phyloP scores from a whole-genome alignment of 1,140 invertebrate genomes.

The Zaprionus inermis region DNA sequence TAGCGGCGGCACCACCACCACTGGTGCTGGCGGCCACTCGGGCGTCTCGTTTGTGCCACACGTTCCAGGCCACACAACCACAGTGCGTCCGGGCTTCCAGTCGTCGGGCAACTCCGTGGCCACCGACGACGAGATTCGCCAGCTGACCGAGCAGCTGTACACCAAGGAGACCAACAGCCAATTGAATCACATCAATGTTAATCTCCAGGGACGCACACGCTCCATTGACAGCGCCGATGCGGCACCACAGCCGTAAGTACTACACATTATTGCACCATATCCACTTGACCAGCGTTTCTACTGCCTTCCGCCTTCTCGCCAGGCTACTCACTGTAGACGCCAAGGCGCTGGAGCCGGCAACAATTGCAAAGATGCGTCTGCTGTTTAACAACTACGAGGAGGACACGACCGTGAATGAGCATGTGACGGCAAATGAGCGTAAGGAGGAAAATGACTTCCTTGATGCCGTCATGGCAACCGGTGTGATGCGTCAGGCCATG shows the following conservation, averaged over 20 bases:
- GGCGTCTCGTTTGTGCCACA: slow-evolving; percentile 67
- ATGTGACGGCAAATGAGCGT: slow-evolving; percentile 90
- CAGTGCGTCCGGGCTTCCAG: slow-evolving; percentile 68
- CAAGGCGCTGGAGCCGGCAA: slow-evolving; percentile 84
- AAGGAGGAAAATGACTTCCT: slow-evolving; percentile 91
- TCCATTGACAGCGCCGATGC: slow-evolving; percentile 88
- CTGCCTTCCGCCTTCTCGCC: too few relatives aligned
- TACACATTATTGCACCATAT: slow-evolving; percentile 18
- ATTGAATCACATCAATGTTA: slow-evolving; percentile 87
- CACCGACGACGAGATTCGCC: slow-evolving; percentile 84
- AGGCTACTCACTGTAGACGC: slow-evolving; percentile 64
- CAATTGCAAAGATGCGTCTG: slow-evolving; percentile 88
- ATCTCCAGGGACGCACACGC: slow-evolving; percentile 89
- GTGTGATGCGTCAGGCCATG: slow-evolving; percentile 90
- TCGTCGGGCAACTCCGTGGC: slow-evolving; percentile 73
- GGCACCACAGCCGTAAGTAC: slow-evolving; percentile 89
- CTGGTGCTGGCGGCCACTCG: slow-evolving; percentile 6
- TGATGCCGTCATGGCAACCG: slow-evolving; percentile 89
- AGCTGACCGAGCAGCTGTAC: slow-evolving; percentile 89
- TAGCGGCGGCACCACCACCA: neutral
- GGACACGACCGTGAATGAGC: slow-evolving; percentile 90
- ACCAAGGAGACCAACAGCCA: slow-evolving; percentile 90
- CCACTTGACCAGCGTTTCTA: neutral
- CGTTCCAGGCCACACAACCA: slow-evolving; percentile 39
- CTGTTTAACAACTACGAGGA: slow-evolving; percentile 92